Base-by-base conservation (phyloP, 2,888 invertebrate species). In the Acanthopleura granulata region DNA sequence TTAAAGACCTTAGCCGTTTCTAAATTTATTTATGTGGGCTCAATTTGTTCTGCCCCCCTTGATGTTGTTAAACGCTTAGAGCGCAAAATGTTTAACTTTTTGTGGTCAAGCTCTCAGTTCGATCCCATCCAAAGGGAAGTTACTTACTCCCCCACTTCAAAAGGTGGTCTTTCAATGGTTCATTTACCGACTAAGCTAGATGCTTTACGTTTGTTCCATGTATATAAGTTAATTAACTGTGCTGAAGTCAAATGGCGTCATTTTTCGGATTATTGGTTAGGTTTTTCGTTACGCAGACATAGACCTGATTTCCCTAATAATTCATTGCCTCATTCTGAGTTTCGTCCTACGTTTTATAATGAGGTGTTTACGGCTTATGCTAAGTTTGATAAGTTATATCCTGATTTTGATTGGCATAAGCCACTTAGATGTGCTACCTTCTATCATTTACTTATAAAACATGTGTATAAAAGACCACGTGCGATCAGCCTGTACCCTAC, bases 251-350 rank as follows among this genome's bases (percentile, higher is more conserved):
- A 66, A 71, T 78, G 78, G 78, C 50, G 49, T 0, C 75, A 70
- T 71, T 76, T 78, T 73, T 73, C 78, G 25, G 75, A 76, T 72
- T 76, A 78, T 72, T 78, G 76, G 76, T 73, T 78, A 49, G 76
- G 78, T 0, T 40, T 78, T 25, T 62, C 71, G 18, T 61, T 78
- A 25, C 22, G 73, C 50, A n/a, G 62, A 18, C 30, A 72, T 25
- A 69, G 71, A 50, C 30, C 69, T 50, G 49, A 30, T 9, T 62
- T 76, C 50, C 49, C 71, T n/a, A 62, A 40, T 62, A 72, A 70
- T 62, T 62, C 66, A 29, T 72, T 51, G 14, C 78, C 78, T 22
- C 76, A 78, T 66, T 76, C 76, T 69, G 76, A 74, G 18, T 15
- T 22, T 51, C 62, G 74, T 29, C 76, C 78, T 27, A 22, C 62